A percentile compares a stretch with the other conserved stretches of the same genome.
phyloP scores from a whole-genome alignment of 2,888 invertebrate genomes.

The Cantharis rustica region DNA sequence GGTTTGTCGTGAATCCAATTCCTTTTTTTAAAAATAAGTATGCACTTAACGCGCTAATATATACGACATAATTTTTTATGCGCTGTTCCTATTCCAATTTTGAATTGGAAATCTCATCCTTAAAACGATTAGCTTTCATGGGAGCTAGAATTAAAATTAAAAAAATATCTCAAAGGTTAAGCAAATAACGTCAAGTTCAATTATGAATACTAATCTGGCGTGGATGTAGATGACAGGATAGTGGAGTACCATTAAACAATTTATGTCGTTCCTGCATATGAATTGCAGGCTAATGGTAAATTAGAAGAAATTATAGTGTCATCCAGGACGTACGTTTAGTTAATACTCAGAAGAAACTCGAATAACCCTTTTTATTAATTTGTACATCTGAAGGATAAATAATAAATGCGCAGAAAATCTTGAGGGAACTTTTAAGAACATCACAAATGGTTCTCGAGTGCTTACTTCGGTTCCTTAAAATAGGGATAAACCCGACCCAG shows the following conservation, averaged over 20 bases:
- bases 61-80: not conserved
- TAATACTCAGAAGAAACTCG: not conserved
- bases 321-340: constrained; percentile 8
- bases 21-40: not conserved
- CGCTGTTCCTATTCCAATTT: not conserved
- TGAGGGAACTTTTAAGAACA: not conserved
- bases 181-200: constrained; percentile 21
- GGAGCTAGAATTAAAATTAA: not conserved
- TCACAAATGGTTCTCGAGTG: not conserved
- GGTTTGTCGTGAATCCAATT: not conserved
- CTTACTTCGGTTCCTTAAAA: not conserved
- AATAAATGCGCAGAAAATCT: not conserved
- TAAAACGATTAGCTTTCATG: not conserved
- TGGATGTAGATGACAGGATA: constrained; percentile 29
- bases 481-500: not conserved
- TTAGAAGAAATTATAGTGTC: constrained; percentile 20
- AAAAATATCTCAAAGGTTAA: not conserved
- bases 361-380: not conserved
- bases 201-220: constrained; percentile 23
- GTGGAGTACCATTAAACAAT: constrained; percentile 24
- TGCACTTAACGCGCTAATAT: not conserved
- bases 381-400: not conserved
- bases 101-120: not conserved
- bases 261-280: constrained; percentile 26
- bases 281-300: constrained; percentile 11